phyloP scores from a whole-genome alignment of 2,888 invertebrate species.

The Drosophila pseudotakahashii region DNA sequence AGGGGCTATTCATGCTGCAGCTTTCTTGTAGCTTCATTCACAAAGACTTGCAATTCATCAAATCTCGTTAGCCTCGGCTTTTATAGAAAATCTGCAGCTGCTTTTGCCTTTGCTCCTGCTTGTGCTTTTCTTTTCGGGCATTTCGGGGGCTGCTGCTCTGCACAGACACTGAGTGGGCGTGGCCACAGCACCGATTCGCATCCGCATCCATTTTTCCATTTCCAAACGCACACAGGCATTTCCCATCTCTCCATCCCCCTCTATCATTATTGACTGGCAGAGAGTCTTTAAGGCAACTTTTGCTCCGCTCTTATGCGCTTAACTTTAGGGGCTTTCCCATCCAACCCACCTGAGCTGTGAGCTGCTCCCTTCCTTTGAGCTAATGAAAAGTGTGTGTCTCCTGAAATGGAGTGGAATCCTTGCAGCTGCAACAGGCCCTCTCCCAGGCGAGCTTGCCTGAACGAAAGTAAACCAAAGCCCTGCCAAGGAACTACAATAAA shows the following conservation, averaged over 20 bases:
- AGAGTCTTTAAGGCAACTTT: constrained; percentile 44
- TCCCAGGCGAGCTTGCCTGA: neutral
- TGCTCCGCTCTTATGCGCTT: constrained; percentile 28
- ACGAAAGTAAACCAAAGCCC: constrained; percentile 21
- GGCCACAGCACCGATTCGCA: constrained; percentile 10
- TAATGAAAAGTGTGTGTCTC: constrained; percentile 41
- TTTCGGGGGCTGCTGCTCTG: constrained; percentile 6
- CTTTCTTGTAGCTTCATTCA: constrained; percentile 71
- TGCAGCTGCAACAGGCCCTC: constrained; percentile 30
- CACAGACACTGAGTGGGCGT: constrained; percentile 37
- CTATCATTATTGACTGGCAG: constrained; percentile 29
- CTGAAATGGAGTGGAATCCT: constrained; percentile 24
- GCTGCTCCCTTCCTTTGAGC: constrained; percentile 6
- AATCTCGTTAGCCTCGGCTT: constrained; percentile 77
- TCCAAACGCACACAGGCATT: constrained; percentile 4
- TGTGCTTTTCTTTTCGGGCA: constrained; percentile 36
- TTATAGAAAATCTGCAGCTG: constrained; percentile 76
- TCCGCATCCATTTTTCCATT: constrained; percentile 7
- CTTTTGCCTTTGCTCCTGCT: constrained; percentile 52
- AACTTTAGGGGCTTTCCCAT: constrained; percentile 42
- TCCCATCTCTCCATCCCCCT: neutral
- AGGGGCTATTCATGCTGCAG: constrained; percentile 65
- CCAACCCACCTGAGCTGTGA: neutral
- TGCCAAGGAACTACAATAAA: constrained; percentile 32
- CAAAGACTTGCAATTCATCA: constrained; percentile 78